These are phyloP conservation scores for Drosophila antonietae DNA, from an alignment of 2,888 invertebrate genomes.

Conservation along the genomic window DNA sequence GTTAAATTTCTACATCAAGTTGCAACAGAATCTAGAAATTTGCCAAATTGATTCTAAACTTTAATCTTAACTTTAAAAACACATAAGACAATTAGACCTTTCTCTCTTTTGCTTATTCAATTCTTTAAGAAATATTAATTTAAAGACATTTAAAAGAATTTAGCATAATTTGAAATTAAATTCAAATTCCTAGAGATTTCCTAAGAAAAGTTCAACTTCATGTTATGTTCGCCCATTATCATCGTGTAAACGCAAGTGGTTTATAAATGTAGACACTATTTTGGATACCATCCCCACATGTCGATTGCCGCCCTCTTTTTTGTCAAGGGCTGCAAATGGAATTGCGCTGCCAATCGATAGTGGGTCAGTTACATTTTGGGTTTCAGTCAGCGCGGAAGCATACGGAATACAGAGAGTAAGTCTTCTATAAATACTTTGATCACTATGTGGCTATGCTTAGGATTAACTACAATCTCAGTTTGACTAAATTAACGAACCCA, in stretches of 20 bases:
- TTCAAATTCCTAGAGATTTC: background rate
- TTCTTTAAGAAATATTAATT: background rate
- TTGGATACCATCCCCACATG: background rate
- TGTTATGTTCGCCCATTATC: background rate
- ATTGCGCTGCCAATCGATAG: conserved; percentile 31
- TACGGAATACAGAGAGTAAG: conserved; percentile 31
- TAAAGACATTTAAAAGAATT: background rate
- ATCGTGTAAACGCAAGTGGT: conserved; percentile 23
- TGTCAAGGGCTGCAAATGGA: conserved; percentile 2
- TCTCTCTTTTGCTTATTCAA: background rate
- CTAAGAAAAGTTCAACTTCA: background rate
- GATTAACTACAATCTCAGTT: background rate
- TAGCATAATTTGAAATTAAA: background rate
- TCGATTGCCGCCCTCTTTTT: background rate
- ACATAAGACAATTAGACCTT: too few species aligned
- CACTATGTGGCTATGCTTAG: conserved; percentile 13
- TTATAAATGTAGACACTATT: conserved; percentile 2
- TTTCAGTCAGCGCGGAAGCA: conserved; percentile 42
- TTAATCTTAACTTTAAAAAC: background rate
- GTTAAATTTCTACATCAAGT: background rate
- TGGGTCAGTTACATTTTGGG: conserved; percentile 13
- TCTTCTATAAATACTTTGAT: conserved; percentile 24
- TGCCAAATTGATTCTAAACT: background rate
- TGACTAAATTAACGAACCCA: background rate
- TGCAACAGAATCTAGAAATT: background rate